Evolutionary conservation across 2,888 invertebrate species (phyloP), one percentile per base, ranked within the genome.

Genomic region (Campoletis raptor): DNA sequence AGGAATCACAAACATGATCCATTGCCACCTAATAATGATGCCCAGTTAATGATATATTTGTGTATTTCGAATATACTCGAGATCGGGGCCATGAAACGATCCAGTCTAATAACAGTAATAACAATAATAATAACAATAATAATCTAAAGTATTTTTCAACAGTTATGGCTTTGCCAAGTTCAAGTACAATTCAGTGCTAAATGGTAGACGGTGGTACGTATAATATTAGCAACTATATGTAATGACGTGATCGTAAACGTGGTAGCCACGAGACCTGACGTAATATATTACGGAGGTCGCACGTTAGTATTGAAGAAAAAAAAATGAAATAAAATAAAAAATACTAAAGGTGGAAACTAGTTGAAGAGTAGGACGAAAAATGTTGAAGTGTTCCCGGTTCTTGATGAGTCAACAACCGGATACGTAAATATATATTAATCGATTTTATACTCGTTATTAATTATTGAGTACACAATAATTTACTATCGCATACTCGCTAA

Each of bases 141-240:
- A 45, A 57, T 24, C 2, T 36, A 45, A 52, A 40, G 9, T 64
- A 70, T 57, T 40, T 48, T 73, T 52, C 24, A 40, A 36, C 45
- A 42, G 24, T 77, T 77, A 77, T 37, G 24, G 18, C 18, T 36
- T 67, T 30, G 30, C 37, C 64, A 81, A 73, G 77, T 74, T 82
- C 79, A 66, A 74, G 74, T 72, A 79, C 52, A 73, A 74, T 82
- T 82, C 74, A n/a, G 74, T 37, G 21, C 52, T 78, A 74, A 82
- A 69, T 78, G 81, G 61, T 15, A 85, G 73, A 67, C 48, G 52
- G 21, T 18, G 18, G 37, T 61, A 61, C 40, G 21, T 74, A 57
- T 69, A 64, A 79, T 67, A 77, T 85, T 79, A 10, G 40, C 69
- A 52, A 15, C 57, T 37, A 74, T 70, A 24, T 30, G 52, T 78